phyloP scores from a whole-genome alignment of 2,113 vertebrate genomes.

The Otocyon megalotis region DNA sequence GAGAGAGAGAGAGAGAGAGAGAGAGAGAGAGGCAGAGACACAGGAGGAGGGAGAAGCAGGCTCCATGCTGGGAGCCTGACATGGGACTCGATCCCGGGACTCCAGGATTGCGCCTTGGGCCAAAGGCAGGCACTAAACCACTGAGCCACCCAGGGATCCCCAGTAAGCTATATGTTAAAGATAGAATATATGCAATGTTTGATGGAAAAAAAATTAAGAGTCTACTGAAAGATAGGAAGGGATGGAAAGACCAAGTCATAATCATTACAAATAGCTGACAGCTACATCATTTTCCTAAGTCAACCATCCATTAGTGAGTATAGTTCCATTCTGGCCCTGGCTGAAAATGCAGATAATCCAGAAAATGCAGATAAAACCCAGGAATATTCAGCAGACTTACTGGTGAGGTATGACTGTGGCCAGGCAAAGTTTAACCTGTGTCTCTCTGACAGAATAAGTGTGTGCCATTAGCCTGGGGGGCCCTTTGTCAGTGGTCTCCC shows the following conservation, averaged over 20 bases:
- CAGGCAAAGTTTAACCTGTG: not conserved
- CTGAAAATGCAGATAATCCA: not conserved
- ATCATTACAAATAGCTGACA: not conserved
- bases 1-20: too few relatives aligned
- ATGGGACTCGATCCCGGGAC: too few relatives aligned
- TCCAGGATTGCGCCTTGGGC: too few relatives aligned
- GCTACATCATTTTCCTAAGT: conserved; percentile 24
- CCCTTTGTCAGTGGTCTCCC: not conserved
- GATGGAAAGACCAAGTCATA: not conserved
- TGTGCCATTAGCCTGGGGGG: not conserved
- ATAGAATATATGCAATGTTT: not conserved
- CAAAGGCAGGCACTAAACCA: too few relatives aligned
- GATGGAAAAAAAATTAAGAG: not conserved
- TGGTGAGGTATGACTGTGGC: not conserved
- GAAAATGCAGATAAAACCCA: conserved; percentile 3
- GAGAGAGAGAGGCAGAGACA: too few relatives aligned
- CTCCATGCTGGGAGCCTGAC: too few relatives aligned
- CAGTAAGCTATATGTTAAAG: not conserved
- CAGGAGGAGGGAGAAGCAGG: too few relatives aligned
- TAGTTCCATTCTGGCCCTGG: not conserved
- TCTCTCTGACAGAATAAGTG: not conserved
- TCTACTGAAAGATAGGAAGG: not conserved
- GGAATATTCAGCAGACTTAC: not conserved
- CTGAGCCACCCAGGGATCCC: too few relatives aligned
- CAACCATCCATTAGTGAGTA: not conserved